phyloP scores from a whole-genome alignment of 2,113 vertebrate genomes.

The Oreochromis aureus region DNA sequence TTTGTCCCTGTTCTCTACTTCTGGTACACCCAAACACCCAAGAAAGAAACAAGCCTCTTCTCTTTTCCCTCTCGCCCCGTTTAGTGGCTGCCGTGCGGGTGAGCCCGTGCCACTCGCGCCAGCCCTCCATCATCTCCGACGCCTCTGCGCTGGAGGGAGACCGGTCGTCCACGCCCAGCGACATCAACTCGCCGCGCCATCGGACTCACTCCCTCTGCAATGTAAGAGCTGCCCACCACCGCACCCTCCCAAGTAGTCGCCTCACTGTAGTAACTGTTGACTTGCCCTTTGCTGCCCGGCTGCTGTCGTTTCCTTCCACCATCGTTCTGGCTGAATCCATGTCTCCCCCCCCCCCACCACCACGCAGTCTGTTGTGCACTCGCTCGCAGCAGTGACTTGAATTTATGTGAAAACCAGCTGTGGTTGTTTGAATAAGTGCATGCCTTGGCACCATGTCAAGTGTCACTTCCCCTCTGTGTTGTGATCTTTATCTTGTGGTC shows the following conservation, averaged over 20 bases:
- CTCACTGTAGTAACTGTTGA: neutral
- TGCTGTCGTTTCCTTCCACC: neutral
- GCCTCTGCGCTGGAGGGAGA: conserved; percentile 89
- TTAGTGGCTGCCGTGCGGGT: conserved; percentile 84
- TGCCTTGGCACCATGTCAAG: conserved; percentile 33
- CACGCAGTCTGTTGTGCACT: neutral
- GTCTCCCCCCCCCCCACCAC: neutral
- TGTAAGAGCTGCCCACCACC: conserved; percentile 78
- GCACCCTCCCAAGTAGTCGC: conserved; percentile 20
- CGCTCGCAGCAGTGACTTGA: conserved; percentile 15
- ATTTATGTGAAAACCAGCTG: neutral
- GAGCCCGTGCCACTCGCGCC: conserved; percentile 94
- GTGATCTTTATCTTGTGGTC: conserved; percentile 4
- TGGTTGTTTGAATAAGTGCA: conserved; percentile 22
- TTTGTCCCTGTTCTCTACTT: neutral
- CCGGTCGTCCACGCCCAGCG: conserved; percentile 93
- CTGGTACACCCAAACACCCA: neutral
- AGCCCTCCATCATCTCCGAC: conserved; percentile 92
- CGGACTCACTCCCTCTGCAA: conserved; percentile 99
- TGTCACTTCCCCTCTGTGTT: conserved; percentile 8
- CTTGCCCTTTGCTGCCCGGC: neutral
- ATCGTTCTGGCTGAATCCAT: conserved; percentile 32
- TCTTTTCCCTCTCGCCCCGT: conserved; percentile 43
- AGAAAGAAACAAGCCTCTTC: conserved; percentile 19
- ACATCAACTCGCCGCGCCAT: conserved; percentile 97